phyloP scores from a whole-genome alignment of 92 coral and sea anemone genomes.

The Zoanthus sociatus region DNA sequence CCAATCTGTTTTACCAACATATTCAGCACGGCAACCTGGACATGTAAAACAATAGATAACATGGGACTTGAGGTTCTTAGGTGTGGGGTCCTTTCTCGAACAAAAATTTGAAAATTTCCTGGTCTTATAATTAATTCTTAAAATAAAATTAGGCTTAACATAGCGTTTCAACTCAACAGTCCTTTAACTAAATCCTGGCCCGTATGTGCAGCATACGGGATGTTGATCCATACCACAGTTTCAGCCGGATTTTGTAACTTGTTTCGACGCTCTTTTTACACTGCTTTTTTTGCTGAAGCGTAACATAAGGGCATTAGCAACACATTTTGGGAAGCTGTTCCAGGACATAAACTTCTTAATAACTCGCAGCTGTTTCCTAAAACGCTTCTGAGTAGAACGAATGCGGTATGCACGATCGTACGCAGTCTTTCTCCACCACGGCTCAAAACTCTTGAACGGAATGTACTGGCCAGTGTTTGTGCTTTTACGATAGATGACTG shows the following conservation, averaged over 20 bases:
- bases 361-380: background rate
- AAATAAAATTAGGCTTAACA: conserved; percentile 5
- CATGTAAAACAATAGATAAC: conserved; percentile 41
- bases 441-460: conserved; percentile 9
- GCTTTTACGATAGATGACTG: background rate
- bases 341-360: background rate
- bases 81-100: conserved; percentile 41
- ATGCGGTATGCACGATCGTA: background rate
- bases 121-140: conserved; percentile 22
- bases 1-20: conserved; percentile 32
- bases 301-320: background rate
- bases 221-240: too few relatives aligned
- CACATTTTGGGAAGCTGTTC: background rate
- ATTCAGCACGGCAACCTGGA: conserved; percentile 33
- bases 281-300: too few relatives aligned
- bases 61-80: conserved; percentile 41
- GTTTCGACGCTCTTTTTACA: too few relatives aligned
- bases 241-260: too few relatives aligned
- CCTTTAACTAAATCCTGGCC: too few relatives aligned
- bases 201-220: too few relatives aligned
- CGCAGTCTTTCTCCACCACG: background rate
- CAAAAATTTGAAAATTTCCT: conserved; percentile 22
- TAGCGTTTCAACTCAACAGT: too few relatives aligned
- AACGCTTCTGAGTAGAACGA: background rate
- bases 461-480: background rate